Evolutionary conservation across 2,888 invertebrate species (phyloP), one percentile per base, ranked within the genome.

Genomic region (Agrotis segetum): DNA sequence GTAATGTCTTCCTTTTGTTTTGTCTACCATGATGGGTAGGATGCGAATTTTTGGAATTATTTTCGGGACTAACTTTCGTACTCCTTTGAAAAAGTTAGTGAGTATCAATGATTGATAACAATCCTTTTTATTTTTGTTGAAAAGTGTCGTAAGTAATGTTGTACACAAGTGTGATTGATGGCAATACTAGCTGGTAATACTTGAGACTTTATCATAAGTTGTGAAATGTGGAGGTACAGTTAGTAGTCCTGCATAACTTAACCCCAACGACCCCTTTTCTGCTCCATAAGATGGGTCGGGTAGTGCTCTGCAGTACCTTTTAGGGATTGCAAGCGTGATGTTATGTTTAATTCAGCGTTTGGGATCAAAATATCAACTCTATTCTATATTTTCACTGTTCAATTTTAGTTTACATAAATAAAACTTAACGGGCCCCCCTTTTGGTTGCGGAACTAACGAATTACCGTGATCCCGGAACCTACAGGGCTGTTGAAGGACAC

Each of bases 1-100:
- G 47, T 63, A 70, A 70, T 81, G 69, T 67, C 11, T 67, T 76
- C 74, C 40, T 60, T 61, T 81, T 68, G 47, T 75, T 52, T n/a
- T 44, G 73, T 52, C 21, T 21, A 21, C 59, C 53, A 11, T n/a
- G 29, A 4, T 21, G n/a, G 9, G 6, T 67, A 46, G 9, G 24
- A 17, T 40, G 40, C 34, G 55, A 34, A 52, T 24, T 50, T 40
- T 44, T 16, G 44, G 40, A 58, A 44, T 34, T 13, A 49, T 29
- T 72, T 46, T 52, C n/a, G 44, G 14, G 5, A 19, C 3, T 13
- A n/a, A 29, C 7, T 58, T 71, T 52, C n/a, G 3, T 21, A 58
- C 2, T 19, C 3, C 16, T 49, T n/a, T 1, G 13, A 17, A 58
- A 14, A 40, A 14, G 16, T 24, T 44, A 24, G 24, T 21, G 21